These are phyloP conservation scores for Drosophila quadrilineata DNA, from an alignment of 1,140 invertebrate genomes.

Conservation along the genomic window DNA sequence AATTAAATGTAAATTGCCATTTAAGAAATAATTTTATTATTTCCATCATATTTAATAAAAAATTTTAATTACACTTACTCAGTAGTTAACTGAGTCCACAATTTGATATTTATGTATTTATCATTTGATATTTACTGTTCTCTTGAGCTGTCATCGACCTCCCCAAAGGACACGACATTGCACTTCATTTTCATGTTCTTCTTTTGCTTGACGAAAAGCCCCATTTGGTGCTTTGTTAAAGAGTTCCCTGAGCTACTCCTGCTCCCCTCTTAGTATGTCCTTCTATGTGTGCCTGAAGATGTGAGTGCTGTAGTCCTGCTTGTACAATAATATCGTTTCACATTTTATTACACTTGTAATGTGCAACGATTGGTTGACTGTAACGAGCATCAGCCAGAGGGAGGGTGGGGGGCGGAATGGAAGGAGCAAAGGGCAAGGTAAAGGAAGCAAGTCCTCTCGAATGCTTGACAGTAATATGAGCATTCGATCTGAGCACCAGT, in stretches of 20 bases:
- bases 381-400: slow-evolving; percentile 10
- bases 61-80: slow-evolving; percentile 1
- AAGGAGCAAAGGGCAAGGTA: neutral
- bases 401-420: neutral
- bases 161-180: slow-evolving; percentile 19
- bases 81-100: neutral
- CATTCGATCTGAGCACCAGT: slow-evolving; percentile 30
- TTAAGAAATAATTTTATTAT: neutral
- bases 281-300: slow-evolving; percentile 12
- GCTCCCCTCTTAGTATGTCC: too few relatives aligned
- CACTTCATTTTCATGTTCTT: slow-evolving; percentile 4
- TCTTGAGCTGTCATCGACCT: slow-evolving; percentile 21
- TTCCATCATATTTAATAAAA: too few relatives aligned
- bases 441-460: slow-evolving; percentile 7
- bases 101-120: slow-evolving; percentile 1
- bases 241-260: slow-evolving; percentile 2
- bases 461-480: slow-evolving; percentile 25
- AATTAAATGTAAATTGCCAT: neutral
- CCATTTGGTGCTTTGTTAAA: slow-evolving; percentile 8
- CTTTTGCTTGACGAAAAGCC: neutral
- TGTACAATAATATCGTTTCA: slow-evolving; percentile 71
- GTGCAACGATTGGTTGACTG: slow-evolving; percentile 62
- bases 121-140: slow-evolving; percentile 1
- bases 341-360: slow-evolving; percentile 79
- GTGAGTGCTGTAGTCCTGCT: slow-evolving; percentile 6